Evolutionary conservation across 2,888 invertebrate genomes (phyloP).

Genomic region (Nephrotoma flavescens): DNA sequence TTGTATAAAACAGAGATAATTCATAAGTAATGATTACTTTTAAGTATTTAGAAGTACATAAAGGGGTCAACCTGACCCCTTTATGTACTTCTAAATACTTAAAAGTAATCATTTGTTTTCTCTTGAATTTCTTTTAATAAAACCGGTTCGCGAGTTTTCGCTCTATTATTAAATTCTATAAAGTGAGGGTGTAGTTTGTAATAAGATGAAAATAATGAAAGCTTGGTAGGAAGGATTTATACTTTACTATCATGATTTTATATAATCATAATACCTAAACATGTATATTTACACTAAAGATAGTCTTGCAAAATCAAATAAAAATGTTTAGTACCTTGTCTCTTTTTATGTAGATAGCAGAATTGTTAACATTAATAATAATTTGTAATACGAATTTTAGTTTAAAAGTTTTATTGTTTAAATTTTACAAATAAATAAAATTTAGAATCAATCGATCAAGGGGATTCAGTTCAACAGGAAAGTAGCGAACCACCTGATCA

Average conservation of each 20-base stretch:
- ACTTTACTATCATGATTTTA: too few species aligned
- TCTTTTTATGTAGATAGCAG: neutral
- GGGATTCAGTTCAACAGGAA: neutral
- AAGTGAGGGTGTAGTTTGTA: neutral
- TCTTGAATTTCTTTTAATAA: neutral
- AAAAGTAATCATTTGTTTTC: too few species aligned
- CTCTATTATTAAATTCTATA: neutral
- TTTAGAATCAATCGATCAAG: neutral
- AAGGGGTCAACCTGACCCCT: too few species aligned
- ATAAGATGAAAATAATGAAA: too few species aligned
- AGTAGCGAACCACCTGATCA: neutral
- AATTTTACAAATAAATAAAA: neutral
- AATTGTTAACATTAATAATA: neutral
- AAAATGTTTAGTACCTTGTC: neutral
- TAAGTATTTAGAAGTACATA: too few species aligned
- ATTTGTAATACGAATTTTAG: neutral
- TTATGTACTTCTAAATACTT: too few species aligned
- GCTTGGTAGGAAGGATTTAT: too few species aligned
- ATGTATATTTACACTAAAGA: neutral
- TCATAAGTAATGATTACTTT: too few species aligned
- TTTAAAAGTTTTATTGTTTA: neutral
- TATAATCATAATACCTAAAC: too few species aligned
- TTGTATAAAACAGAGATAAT: too few species aligned
- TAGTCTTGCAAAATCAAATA: neutral
- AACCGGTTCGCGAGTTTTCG: neutral